Evolutionary conservation across 2,797 vertebrate species (phyloP), one percentile per base, ranked within the genome.

Genomic region (Hirundo rustica): DNA sequence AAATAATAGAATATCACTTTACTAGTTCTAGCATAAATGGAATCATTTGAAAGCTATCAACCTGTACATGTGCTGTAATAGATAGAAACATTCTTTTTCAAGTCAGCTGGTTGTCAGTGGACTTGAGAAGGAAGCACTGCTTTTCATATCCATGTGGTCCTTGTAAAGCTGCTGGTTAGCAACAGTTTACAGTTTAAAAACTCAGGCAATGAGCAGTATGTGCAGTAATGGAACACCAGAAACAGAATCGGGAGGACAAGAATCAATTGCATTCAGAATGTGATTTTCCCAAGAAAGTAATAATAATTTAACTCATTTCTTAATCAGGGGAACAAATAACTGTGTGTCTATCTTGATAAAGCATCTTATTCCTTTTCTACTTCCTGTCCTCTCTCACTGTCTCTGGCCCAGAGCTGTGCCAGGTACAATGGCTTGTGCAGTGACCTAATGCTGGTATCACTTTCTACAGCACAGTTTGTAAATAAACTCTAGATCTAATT

Each of bases 1-100:
- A 73, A 94, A 88, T 86, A 91, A 86, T 58, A 92, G 91, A 82
- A 70, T 88, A 93, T 76, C 16, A 42, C 42, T 66, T 82, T 76
- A 40, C 80, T 11, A 62, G 21, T 62, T 87, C 70, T 84, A 81
- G 89, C 27, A 78, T 76, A 81, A 93, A 53, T 76, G 23, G 23
- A 48, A 66, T 73, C 0, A 64, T 86, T 84, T 84, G 58, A 86
- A 92, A 83, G 65, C 68, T 77, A 78, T 84, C 70, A 84, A 62
- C 29, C 9, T 71, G 34, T 79, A 74, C 36, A 16, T 38, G 14
- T 95, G 32, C 40, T 78, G 11, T 67, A 67, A 86, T 47, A 85
- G 67, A 54, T 7, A 67, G 42, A 89, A 83, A 83, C 5, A 16
- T 40, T 13, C 9, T 36, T 84, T 89, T 89, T 75, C 10, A 67